Evolutionary conservation across 2,113 vertebrate species (phyloP).

Genomic region (Heterotis niloticus): DNA sequence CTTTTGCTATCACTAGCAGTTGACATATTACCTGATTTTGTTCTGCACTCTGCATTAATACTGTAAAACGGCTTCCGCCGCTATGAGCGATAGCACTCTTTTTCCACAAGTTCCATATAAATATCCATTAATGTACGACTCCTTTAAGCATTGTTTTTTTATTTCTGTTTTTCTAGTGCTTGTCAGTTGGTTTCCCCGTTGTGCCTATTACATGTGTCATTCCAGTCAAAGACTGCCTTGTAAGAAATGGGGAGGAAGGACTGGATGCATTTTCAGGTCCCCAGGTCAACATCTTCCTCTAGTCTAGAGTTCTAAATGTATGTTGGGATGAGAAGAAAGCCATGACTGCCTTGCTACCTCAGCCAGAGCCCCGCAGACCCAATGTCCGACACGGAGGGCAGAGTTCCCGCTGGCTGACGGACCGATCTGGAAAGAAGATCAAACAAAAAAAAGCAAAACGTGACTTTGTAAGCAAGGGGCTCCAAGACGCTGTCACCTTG

Average conservation of each 20-base stretch:
- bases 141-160: constrained; percentile 29
- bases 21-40: constrained; percentile 66
- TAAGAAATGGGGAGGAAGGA: constrained; percentile 22
- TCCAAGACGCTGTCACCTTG: too few species aligned
- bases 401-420: constrained; percentile 61
- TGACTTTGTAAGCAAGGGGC: background rate
- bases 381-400: constrained; percentile 55
- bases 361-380: constrained; percentile 74
- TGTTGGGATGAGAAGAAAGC: constrained; percentile 91
- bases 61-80: constrained; percentile 54
- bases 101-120: background rate
- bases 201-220: constrained; percentile 67
- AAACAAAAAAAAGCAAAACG: constrained; percentile 17
- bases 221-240: constrained; percentile 49
- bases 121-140: background rate
- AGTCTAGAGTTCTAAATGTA: constrained; percentile 67
- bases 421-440: constrained; percentile 56
- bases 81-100: constrained; percentile 46
- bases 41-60: constrained; percentile 65
- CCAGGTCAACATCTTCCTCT: constrained; percentile 45
- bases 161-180: constrained; percentile 42
- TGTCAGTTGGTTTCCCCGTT: constrained; percentile 44
- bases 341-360: constrained; percentile 99
- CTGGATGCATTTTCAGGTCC: constrained; percentile 26
- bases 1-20: constrained; percentile 54